These are phyloP conservation scores for Tragopan temminckii DNA, from an alignment of 2,797 vertebrate genomes.

Conservation along the genomic window DNA sequence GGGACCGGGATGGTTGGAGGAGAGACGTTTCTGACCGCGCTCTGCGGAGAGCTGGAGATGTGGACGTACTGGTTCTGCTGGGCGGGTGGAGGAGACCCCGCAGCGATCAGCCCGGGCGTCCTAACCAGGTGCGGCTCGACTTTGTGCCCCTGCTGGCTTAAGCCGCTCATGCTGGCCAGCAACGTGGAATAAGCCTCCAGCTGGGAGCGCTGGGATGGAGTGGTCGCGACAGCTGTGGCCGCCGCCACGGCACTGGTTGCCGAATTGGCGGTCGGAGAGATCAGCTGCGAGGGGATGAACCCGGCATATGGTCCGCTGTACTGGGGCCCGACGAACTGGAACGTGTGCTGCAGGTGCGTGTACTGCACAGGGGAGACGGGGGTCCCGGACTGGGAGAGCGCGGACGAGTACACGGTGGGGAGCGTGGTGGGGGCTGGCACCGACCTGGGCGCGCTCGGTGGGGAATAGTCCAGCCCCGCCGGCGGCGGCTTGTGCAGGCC, in stretches of 20 bases:
- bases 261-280: constrained; percentile 88
- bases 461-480: constrained; percentile 86
- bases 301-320: constrained; percentile 91
- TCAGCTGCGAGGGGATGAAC: constrained; percentile 94
- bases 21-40: constrained; percentile 86
- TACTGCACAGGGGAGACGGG: constrained; percentile 90
- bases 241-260: constrained; percentile 78
- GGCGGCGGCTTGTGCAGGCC: constrained; percentile 90
- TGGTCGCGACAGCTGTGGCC: constrained; percentile 80
- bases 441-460: constrained; percentile 84
- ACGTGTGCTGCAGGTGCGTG: constrained; percentile 90
- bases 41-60: constrained; percentile 89
- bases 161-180: constrained; percentile 84
- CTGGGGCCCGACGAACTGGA: constrained; percentile 94
- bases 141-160: constrained; percentile 88
- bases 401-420: constrained; percentile 88
- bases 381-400: constrained; percentile 87
- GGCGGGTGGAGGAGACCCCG: constrained; percentile 83
- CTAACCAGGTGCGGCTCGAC: constrained; percentile 83
- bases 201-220: constrained; percentile 87
- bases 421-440: constrained; percentile 87
- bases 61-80: constrained; percentile 90
- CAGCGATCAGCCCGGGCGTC: constrained; percentile 86
- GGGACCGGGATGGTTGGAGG: constrained; percentile 87
- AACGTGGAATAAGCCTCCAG: constrained; percentile 93